Base-by-base conservation (phyloP, 2,888 invertebrate genomes). In the Tryphoninae sp. region DNA sequence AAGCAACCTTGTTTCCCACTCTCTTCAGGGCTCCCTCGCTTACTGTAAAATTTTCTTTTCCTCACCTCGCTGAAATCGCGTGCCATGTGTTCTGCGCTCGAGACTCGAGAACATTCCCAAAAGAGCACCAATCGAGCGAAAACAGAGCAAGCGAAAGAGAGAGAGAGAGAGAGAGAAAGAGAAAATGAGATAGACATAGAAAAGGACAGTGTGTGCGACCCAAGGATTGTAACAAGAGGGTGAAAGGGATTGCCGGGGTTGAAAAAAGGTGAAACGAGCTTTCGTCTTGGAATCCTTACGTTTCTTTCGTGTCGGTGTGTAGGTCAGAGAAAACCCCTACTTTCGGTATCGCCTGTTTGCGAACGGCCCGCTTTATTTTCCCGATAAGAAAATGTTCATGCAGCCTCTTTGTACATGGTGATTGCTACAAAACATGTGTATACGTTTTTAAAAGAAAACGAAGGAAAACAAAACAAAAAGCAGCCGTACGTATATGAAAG, bases 1-100 rank as follows among this genome's bases (percentile, higher is more conserved):
- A 71, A 81, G 69, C 74, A 81, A 81, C 78, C 81, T 81, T 78
- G 81, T 81, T 81, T 78, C 65, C 78, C 55, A 53, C 69, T 77
- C 42, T 62, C 45, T 62, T 80, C 77, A 78, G 69, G 59, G 71
- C 69, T 81, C 81, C 74, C 81, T 69, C 51, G 81, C 65, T 81
- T 65, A 78, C 81, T 74, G 78, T 78, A 61, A 71, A 81, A 81
- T 71, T 81, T 78, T 81, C 74, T 69, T 74, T 74, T 78, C 64
- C 74, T 69, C 74, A 59, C 74, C 53, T 71, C 67, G 61, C 13
- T 22, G 42, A 78, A 78, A 72, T 78, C 74, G 78, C 74, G 74
- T 62, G 45, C 59, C 51, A 45, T 51, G 45, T 42, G 58, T 68
- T 73, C 26, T 72, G 55, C 53, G 13, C 42, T 23, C 9, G 68